Percentiles rank a stretch among this genome's conserved stretches.
These are phyloP conservation scores for Cettia cetti DNA, from an alignment of 2,113 vertebrate genomes.

Conservation along the genomic window DNA sequence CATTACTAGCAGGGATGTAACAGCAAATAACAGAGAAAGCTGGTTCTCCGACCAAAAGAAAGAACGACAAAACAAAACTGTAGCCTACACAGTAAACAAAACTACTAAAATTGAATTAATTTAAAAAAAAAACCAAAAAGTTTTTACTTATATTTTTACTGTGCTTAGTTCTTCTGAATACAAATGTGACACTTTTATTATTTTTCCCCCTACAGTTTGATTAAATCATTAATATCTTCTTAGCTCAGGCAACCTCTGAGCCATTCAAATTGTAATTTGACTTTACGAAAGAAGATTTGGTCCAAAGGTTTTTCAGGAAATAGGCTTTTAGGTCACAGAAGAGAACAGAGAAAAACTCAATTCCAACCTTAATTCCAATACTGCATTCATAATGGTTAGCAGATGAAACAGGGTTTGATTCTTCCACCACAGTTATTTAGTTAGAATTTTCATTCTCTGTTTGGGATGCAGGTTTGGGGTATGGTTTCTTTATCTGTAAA, in stretches of 20 bases:
- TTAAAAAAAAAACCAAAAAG: neutral
- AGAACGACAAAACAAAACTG: neutral
- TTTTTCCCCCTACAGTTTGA: neutral
- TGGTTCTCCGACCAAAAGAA: neutral
- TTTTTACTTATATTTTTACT: neutral
- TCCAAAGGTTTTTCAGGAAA: neutral
- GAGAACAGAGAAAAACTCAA: neutral
- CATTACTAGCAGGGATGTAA: slow-evolving; percentile 16
- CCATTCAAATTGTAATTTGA: neutral
- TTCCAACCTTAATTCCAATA: neutral
- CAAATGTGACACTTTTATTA: slow-evolving; percentile 15
- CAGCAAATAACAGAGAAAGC: slow-evolving; percentile 6
- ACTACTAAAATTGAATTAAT: neutral
- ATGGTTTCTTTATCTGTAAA: neutral
- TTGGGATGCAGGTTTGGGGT: neutral
- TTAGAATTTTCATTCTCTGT: neutral
- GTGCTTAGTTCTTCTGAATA: slow-evolving; percentile 12
- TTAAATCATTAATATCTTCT: slow-evolving; percentile 31
- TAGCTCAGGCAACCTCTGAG: neutral
- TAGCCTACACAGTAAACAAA: neutral
- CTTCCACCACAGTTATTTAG: neutral
- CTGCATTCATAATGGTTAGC: neutral
- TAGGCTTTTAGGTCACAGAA: neutral
- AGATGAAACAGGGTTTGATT: neutral
- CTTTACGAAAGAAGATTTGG: neutral